Percentiles rank a stretch among this genome's conserved stretches.
phyloP scores from a whole-genome alignment of 1,140 invertebrate genomes.

The Dolichoris vasculosae region DNA sequence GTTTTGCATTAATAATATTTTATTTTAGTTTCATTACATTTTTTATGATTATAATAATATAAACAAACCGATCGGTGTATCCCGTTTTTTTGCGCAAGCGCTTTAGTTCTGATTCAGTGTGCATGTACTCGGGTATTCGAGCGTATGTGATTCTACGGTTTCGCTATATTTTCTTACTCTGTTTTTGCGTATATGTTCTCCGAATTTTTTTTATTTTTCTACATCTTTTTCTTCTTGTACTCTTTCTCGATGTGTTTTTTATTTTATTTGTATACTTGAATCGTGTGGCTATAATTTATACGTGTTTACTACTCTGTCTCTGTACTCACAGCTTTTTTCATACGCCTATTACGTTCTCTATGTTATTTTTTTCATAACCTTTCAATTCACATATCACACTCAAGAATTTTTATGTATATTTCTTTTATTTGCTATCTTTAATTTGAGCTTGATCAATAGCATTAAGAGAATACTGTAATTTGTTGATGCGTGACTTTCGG shows the following conservation, averaged over 20 bases:
- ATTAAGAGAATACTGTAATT: background rate
- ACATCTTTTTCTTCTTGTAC: constrained; percentile 1
- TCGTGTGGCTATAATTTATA: background rate
- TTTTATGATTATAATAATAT: too few relatives aligned
- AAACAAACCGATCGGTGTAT: constrained; percentile 51
- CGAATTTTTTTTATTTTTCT: constrained; percentile 15
- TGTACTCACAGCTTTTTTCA: constrained; percentile 31
- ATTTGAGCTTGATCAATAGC: constrained; percentile 15
- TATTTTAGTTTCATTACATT: too few relatives aligned
- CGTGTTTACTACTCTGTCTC: background rate
- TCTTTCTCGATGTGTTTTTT: background rate
- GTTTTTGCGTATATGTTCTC: constrained; percentile 11
- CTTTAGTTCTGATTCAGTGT: background rate
- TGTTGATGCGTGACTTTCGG: constrained; percentile 12
- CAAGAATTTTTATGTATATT: background rate
- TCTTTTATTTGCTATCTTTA: constrained; percentile 1
- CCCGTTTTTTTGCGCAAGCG: constrained; percentile 15
- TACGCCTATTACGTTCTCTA: constrained; percentile 39
- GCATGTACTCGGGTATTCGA: background rate
- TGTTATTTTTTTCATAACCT: constrained; percentile 34
- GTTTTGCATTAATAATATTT: too few relatives aligned
- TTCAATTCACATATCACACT: background rate
- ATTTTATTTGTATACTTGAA: background rate
- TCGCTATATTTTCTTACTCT: background rate
- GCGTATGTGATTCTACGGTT: background rate